These are phyloP conservation scores for Ceraclea dissimilis DNA, from an alignment of 2,888 invertebrate genomes.

Conservation along the genomic window DNA sequence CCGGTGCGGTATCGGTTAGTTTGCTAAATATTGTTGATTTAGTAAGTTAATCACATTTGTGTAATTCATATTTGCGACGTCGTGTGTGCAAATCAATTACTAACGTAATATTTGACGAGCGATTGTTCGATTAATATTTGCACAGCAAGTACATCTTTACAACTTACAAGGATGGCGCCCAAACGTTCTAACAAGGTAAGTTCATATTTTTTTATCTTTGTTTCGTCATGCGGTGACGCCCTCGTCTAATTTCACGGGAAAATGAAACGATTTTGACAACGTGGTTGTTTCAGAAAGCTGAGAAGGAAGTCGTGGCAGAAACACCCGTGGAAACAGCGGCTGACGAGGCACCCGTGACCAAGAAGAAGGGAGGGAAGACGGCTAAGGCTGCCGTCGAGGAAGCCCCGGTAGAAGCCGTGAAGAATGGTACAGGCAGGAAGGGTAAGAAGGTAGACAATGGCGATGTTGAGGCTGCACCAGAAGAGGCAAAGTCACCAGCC, in stretches of 20 bases:
- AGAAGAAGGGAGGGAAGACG: conserved; percentile 16
- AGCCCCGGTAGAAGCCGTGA: conserved; percentile 6
- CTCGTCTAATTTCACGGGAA: background rate
- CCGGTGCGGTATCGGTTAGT: conserved; percentile 3
- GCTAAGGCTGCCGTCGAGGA: conserved; percentile 11
- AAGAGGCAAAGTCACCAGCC: conserved; percentile 13
- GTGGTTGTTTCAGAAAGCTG: conserved; percentile 15
- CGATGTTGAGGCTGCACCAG: conserved; percentile 5
- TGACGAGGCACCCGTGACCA: conserved; percentile 9
- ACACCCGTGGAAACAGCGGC: conserved; percentile 7
- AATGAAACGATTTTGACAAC: background rate
- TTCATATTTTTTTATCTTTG: conserved; percentile 19
- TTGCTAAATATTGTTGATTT: too few relatives aligned
- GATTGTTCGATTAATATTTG: too few relatives aligned
- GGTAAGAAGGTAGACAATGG: conserved; percentile 11
- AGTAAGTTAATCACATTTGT: too few relatives aligned
- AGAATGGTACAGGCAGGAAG: conserved; percentile 7
- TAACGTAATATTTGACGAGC: too few relatives aligned
- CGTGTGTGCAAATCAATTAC: too few relatives aligned
- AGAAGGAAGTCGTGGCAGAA: conserved; percentile 21
- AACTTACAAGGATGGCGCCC: conserved; percentile 26
- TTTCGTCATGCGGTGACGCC: background rate
- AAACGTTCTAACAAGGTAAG: conserved; percentile 23
- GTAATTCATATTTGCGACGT: too few relatives aligned
- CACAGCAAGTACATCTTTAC: too few relatives aligned